Base-by-base conservation (phyloP, 1,140 invertebrate genomes). In the Agrypnia vestita region DNA sequence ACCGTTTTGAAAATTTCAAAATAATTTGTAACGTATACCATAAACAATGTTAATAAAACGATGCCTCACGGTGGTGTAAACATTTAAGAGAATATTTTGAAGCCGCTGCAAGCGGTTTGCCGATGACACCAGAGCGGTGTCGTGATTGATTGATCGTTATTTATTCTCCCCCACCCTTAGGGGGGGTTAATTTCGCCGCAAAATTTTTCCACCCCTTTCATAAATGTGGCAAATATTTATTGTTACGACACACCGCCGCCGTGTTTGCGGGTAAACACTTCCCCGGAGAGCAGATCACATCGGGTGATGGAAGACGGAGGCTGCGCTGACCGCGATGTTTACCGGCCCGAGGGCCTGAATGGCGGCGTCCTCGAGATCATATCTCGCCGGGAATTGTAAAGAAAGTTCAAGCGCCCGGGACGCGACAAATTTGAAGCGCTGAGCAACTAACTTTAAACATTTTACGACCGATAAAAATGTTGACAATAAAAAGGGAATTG, bases 231-330 rank as follows among this genome's bases (percentile, higher is more conserved):
- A 11, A 25, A 13, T 64, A 25, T 64, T 64, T 43, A 62, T 64
- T 64, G 61, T 64, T 25, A 64, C 61, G 7, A 43, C 35, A 64
- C 35, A 25, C 61, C 13, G 61, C 25, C 19, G 4, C 11, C 19
- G 1, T 35, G 61, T 64, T 64, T 64, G 61, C 17, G 19, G 61
- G 61, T 35, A 64, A 64, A 64, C 61, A 64, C 61, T 64, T 35
- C 10, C 35, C 35, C 8, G 25, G 61, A 64, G 10, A 64, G 35
- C 21, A 64, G 61, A 64, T 64, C 61, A 35, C 59, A 12, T 17
- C 59, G 25, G 61, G 25, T 64, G 61, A 64, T 64, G 61, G 61
- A 64, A 64, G 61, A n/a, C 61, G 4, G 25, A 64, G 13, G 35
- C 25, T 25, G 35, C 61, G 35, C 61, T 64, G 61, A 64, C 61